These are phyloP conservation scores for Ectemnius continuus DNA, from an alignment of 2,888 invertebrate species.

Conservation along the genomic window DNA sequence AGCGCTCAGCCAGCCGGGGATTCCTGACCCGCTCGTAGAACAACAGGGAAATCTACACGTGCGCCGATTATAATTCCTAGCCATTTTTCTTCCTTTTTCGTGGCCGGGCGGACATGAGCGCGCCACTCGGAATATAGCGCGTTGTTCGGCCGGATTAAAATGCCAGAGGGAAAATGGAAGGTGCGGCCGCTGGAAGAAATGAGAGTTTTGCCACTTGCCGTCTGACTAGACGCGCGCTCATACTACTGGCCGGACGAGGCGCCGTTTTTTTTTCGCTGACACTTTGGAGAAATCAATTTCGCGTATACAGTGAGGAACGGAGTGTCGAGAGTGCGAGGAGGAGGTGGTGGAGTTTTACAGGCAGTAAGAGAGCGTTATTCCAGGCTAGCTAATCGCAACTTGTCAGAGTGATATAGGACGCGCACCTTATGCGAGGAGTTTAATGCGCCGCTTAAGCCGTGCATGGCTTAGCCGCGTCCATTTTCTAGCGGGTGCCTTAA, in stretches of 20 bases:
- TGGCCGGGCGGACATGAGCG: too few species aligned
- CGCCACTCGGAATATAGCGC: too few species aligned
- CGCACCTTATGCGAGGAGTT: slow-evolving; percentile 55
- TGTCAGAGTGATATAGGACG: slow-evolving; percentile 54
- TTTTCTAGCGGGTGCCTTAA: slow-evolving; percentile 66
- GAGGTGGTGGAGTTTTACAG: slow-evolving; percentile 26
- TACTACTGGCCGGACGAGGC: neutral
- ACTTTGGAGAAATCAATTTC: neutral
- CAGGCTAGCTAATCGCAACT: slow-evolving; percentile 44
- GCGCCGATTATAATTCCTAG: neutral
- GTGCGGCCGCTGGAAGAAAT: neutral
- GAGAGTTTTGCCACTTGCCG: neutral
- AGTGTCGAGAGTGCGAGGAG: slow-evolving; percentile 18
- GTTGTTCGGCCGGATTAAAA: too few species aligned
- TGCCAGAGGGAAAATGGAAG: neutral
- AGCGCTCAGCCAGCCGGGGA: too few species aligned
- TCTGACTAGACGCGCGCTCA: neutral
- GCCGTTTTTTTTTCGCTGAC: neutral
- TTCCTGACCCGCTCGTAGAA: slow-evolving; percentile 3
- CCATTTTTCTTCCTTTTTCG: neutral
- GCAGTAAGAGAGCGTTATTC: slow-evolving; percentile 39
- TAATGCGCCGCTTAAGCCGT: slow-evolving; percentile 64
- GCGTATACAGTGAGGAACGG: neutral
- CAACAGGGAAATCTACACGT: too few species aligned
- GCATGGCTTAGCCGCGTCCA: slow-evolving; percentile 63